A percentile compares a stretch with the other conserved stretches of the same genome.
These are phyloP conservation scores for Hycleus phaleratus DNA, from an alignment of 1,140 invertebrate species.

Conservation along the genomic window DNA sequence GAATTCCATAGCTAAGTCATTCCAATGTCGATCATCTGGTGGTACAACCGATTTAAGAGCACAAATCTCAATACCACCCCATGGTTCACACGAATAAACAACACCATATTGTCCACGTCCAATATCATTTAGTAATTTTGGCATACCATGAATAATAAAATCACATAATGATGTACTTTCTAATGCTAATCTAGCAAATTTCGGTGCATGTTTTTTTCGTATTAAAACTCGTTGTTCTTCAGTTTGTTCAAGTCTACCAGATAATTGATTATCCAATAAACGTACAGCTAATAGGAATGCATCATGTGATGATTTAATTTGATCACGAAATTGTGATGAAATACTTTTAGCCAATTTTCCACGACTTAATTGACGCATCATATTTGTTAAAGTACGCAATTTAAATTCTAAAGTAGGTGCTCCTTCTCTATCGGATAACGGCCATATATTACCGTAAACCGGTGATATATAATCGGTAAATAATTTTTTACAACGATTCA, in stretches of 20 bases:
- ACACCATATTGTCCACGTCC: slow-evolving; percentile 88
- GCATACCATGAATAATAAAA: slow-evolving; percentile 68
- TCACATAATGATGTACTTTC: slow-evolving; percentile 81
- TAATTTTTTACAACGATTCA: slow-evolving; percentile 71
- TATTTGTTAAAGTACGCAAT: slow-evolving; percentile 55
- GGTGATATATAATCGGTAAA: slow-evolving; percentile 53
- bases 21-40: slow-evolving; percentile 85
- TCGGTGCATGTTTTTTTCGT: slow-evolving; percentile 71
- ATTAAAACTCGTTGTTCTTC: slow-evolving; percentile 72
- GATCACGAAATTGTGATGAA: slow-evolving; percentile 63
- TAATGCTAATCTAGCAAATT: slow-evolving; percentile 72
- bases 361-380: slow-evolving; percentile 66
- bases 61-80: slow-evolving; percentile 66
- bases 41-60: slow-evolving; percentile 89
- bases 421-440: slow-evolving; percentile 13
- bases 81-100: slow-evolving; percentile 77
- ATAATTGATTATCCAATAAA: slow-evolving; percentile 62
- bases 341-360: slow-evolving; percentile 67
- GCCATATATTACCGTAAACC: slow-evolving; percentile 41
- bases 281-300: slow-evolving; percentile 59
- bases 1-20: slow-evolving; percentile 88
- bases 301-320: slow-evolving; percentile 60
- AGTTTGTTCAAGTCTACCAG: slow-evolving; percentile 67
- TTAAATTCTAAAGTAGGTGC: slow-evolving; percentile 58
- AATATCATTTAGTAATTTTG: slow-evolving; percentile 71